Percentiles rank a stretch among this genome's conserved stretches.
These are phyloP conservation scores for Hystrix cristata DNA, from an alignment of 2,113 vertebrate genomes.

Conservation along the genomic window DNA sequence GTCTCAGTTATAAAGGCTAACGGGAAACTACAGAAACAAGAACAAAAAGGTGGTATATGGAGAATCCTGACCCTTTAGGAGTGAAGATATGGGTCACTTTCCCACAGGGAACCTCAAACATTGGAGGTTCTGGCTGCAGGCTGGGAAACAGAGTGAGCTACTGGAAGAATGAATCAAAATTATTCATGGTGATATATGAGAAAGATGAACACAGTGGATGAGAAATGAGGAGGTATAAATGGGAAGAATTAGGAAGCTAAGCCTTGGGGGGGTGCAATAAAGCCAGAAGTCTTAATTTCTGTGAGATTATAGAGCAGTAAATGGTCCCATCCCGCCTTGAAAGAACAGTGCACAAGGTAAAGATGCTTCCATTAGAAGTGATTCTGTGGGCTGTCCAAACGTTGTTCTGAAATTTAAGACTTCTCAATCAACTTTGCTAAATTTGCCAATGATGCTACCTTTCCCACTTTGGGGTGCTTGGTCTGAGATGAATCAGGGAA, in stretches of 20 bases:
- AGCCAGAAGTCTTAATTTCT: not conserved
- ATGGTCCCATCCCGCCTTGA: not conserved
- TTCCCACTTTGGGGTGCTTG: not conserved
- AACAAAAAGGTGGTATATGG: not conserved
- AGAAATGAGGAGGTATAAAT: not conserved
- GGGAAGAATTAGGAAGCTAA: not conserved
- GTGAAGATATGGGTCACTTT: not conserved
- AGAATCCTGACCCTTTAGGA: not conserved
- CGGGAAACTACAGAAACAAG: not conserved
- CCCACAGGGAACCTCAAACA: no score
- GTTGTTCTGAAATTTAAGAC: not conserved
- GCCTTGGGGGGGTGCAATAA: not conserved
- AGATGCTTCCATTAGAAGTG: not conserved
- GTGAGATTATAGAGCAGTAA: not conserved
- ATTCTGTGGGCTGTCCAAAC: not conserved
- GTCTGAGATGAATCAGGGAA: not conserved
- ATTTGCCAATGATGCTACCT: not conserved
- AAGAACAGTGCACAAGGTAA: not conserved
- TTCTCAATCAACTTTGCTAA: not conserved
- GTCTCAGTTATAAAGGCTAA: not conserved
- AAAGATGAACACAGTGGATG: not conserved
- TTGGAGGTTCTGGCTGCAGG: not conserved
- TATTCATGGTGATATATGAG: rapidly evolving
- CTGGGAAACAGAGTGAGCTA: not conserved
- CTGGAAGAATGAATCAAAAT: no score